Conservation (phyloP, 2,888 invertebrate species). For the Elegia similella region DNA sequence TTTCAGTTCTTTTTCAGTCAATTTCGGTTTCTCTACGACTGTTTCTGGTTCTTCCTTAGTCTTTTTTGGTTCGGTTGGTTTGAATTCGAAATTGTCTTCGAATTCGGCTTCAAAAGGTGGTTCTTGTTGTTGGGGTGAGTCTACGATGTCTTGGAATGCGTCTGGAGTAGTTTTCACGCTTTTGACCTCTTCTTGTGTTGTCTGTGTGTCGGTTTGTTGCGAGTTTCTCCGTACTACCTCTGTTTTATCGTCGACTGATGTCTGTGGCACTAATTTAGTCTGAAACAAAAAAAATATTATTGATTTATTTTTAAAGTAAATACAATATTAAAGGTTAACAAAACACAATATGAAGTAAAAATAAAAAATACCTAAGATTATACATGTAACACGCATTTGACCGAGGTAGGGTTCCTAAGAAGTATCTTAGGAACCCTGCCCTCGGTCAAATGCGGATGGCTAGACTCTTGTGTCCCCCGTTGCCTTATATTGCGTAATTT, state of each 20-base stretch:
- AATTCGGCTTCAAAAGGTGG: conserved; percentile 60
- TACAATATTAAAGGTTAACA: no score
- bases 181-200: conserved; percentile 29
- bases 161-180: conserved; percentile 34
- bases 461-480: no score
- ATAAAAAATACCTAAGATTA: no score
- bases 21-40: conserved; percentile 67
- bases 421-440: no score
- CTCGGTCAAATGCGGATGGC: no score
- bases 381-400: no score
- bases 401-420: no score
- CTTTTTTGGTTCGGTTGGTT: conserved; percentile 42
- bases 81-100: conserved; percentile 49
- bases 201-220: conserved; percentile 20
- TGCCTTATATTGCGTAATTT: no score
- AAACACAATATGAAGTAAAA: no score
- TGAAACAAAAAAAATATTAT: not conserved
- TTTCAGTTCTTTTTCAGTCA: conserved; percentile 81
- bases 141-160: conserved; percentile 33
- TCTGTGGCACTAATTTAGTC: not conserved
- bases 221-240: conserved; percentile 36
- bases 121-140: conserved; percentile 42
- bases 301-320: no score
- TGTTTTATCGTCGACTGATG: conserved; percentile 63
- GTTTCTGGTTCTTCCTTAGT: conserved; percentile 47